Percentiles rank a stretch among this genome's conserved stretches.
These are phyloP conservation scores for cat (Felis catus) DNA, from an alignment of 2,113 vertebrate species.

Conservation along the genomic window F.catus_Fca126_mat1.0 CM031415.1:88472001-88472500, in stretches of 20 bases:
- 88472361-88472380: neutral
- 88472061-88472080: neutral
- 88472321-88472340: neutral
- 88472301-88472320: neutral
- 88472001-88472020: neutral
- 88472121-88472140: neutral
- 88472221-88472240: no score
- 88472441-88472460: neutral
- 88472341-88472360: neutral
- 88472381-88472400: neutral
- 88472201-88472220: neutral
- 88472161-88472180: neutral
- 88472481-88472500: neutral
- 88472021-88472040: neutral
- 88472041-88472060: neutral
- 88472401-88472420: neutral
- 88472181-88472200: neutral
- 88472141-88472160: neutral
- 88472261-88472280: neutral
- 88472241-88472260: accelerated
- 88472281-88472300: neutral
- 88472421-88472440: neutral
- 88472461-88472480: neutral
- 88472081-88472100: neutral
- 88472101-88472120: neutral